Base-by-base conservation (phyloP, 2,113 vertebrate species). In the Clarias gariepinus region DNA sequence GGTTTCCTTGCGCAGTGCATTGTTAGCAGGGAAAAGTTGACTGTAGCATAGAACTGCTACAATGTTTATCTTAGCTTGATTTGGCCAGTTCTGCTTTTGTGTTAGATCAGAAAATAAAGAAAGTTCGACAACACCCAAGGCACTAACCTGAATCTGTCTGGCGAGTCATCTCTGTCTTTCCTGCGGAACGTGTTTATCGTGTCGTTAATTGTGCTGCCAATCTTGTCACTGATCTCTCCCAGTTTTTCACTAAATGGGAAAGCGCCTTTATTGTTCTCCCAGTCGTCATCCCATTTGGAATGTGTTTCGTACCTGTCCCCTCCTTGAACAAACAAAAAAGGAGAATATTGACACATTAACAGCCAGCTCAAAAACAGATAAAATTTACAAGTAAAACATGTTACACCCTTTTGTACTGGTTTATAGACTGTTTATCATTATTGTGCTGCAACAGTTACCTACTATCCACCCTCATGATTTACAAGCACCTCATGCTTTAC, bases 161-260 rank as follows among this genome's bases (percentile, higher is more conserved):
- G 98, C 66, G 98, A 99, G 88, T 98, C 97, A 18, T 99, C 98
- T 92, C 97, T 92, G 0, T 98, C 97, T 95, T 98, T 98, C 94
- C 96, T 98, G 90, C 97, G 95, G 93, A 99, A 99, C 91, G 95
- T 97, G 95, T 92, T 98, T 94, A 99, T 98, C 87, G 98, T 99
- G 89, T 99, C 98, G 55, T 98, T 97, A 28, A 99, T 98, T 28
- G 97, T 99, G 93, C 95, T 98, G 90, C 98, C 97, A n/a, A 99
- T 99, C 94, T 98, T 99, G 93, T 97, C 97, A 0, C 96, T 96
- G 87, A 99, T 96, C 91, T 99, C 98, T 12, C 97, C 98, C 90
- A 99, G 91, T 92, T 98, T 99, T 91, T 99, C 98, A 66, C 97
- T 98, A 94, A 99, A 99, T 21, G 97, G 97, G 91, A 99, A 99